Evolutionary conservation across 2,888 invertebrate species (phyloP).

Genomic region (Campopleginae sp.): DNA sequence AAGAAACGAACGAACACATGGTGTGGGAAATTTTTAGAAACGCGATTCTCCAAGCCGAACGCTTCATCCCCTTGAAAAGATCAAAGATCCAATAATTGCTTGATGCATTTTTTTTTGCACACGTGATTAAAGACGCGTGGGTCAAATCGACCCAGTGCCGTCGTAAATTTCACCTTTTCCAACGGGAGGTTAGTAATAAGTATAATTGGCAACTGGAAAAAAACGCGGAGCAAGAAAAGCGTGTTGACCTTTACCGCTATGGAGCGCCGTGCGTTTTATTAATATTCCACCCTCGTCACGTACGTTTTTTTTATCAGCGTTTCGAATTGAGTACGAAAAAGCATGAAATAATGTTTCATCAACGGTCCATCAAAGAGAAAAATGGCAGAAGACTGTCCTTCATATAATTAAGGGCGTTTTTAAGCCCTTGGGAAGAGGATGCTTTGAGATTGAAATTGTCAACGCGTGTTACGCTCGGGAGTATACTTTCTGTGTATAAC

Average conservation of each 20-base stretch:
- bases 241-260: background rate
- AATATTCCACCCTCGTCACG: background rate
- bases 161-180: background rate
- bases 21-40: no score
- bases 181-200: background rate
- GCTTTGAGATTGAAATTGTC: conserved; percentile 9
- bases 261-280: background rate
- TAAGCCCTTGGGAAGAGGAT: background rate
- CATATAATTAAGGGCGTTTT: background rate
- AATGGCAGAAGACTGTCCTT: background rate
- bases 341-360: background rate
- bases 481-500: background rate
- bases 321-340: background rate
- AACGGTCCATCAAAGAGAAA: background rate
- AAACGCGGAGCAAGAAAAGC: background rate
- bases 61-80: no score
- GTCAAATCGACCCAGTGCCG: background rate
- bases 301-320: background rate
- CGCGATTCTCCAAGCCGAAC: no score
- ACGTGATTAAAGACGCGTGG: background rate
- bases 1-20: no score
- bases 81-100: no score
- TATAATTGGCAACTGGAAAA: background rate
- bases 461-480: background rate
- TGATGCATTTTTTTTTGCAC: no score